phyloP scores from a whole-genome alignment of 2,113 vertebrate genomes.

The Hymenochirus boettgeri region DNA sequence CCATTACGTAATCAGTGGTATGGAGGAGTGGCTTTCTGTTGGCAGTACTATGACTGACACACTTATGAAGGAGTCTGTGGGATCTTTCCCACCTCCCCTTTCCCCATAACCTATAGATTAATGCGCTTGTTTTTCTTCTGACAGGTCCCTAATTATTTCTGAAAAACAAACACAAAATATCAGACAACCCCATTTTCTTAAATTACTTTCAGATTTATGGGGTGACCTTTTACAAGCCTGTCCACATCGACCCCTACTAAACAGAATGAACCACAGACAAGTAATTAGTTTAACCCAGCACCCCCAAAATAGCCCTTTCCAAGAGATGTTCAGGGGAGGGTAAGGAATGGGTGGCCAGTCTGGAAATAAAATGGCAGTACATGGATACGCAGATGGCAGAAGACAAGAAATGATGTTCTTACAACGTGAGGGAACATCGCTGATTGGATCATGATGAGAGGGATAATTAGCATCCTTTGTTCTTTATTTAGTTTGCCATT shows the following conservation, averaged over 20 bases:
- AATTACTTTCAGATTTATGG: constrained; percentile 71
- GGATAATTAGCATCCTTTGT: too few relatives aligned
- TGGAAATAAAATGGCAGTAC: too few relatives aligned
- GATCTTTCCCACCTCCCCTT: constrained; percentile 5
- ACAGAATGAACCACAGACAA: constrained; percentile 14
- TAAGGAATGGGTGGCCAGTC: too few relatives aligned
- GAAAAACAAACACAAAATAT: constrained; percentile 72
- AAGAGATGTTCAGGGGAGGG: background rate
- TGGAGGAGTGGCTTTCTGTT: constrained; percentile 18
- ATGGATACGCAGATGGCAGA: too few relatives aligned
- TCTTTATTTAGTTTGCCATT: too few relatives aligned
- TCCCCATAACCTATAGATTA: constrained; percentile 34
- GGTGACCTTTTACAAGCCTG: constrained; percentile 34
- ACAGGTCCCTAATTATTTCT: constrained; percentile 72
- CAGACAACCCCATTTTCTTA: constrained; percentile 60
- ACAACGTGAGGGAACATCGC: too few relatives aligned
- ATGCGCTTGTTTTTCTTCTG: constrained; percentile 70
- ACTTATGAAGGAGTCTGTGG: constrained; percentile 7
- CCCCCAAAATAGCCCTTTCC: constrained; percentile 19
- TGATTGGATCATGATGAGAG: too few relatives aligned
- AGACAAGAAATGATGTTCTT: too few relatives aligned
- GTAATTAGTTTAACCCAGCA: constrained; percentile 16
- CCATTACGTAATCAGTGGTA: constrained; percentile 36
- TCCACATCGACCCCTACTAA: background rate
- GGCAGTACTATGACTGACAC: constrained; percentile 27